Base-by-base conservation (phyloP, 1,140 invertebrate species). In the Drosophila pallidifrons region DNA sequence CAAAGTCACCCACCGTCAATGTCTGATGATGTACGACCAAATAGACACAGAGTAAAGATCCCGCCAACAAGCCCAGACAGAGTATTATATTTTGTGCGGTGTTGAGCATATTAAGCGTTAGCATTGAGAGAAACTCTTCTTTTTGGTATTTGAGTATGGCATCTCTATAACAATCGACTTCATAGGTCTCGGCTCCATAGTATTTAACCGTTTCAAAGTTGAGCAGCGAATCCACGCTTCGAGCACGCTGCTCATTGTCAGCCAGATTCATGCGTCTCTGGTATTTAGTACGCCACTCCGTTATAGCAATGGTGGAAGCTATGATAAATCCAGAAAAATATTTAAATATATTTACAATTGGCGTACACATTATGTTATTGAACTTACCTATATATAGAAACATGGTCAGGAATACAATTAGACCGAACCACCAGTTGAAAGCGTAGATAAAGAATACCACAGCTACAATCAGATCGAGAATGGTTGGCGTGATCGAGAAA, bases 171-270 rank as follows among this genome's bases (percentile, higher is more conserved):
- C 95, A 94, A 52, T 96, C 93, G 0, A 98, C 96, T 94, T 99
- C 98, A 93, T 98, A 99, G 7, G 94, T 85, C 93, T 99, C 98
- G 16, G 98, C 98, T 28, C 96, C 96, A 91, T 99, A 99, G 93
- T 99, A 99, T 93, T 99, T 99, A 0, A 99, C 98, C 3, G 98
- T 99, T 94, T 99, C 98, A 94, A 98, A 99, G 93, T 99, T 99
- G 0, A 99, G 94, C 41, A 99, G 93, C n/a, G 98, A 99, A 92
- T 99, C 98, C 0, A 99, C 98, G 69, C 96, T 98, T 52, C 96
- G 95, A n/a, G 97, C 96, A 91, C 97, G 96, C 61, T 96, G 95
- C 54, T 96, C 96, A 93, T 99, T 99, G 89, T 99, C 98, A 0
- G 97, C 96, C 15, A 96, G 93, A 93, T 99, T 99, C 97, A 98